phyloP scores from a whole-genome alignment of 1,140 invertebrate genomes.

The Macrotrachela quadricornifera region DNA sequence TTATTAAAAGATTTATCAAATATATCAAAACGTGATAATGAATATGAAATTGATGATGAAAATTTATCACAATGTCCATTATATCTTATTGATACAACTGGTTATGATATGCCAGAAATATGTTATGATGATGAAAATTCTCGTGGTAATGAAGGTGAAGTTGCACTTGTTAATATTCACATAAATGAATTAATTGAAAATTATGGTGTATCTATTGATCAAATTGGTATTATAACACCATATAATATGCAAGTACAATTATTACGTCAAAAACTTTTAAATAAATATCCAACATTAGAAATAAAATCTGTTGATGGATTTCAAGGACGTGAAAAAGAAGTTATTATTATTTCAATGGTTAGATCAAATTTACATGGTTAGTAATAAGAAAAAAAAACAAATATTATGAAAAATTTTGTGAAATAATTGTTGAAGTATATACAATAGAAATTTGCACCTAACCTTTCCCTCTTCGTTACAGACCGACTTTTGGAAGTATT shows the following conservation, averaged over 20 bases:
- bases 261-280: conserved; percentile 14
- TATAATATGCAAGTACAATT: conserved; percentile 36
- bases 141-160: conserved; percentile 27
- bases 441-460: too few species aligned
- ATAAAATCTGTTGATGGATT: conserved; percentile 71
- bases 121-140: conserved; percentile 14
- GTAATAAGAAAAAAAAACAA: too few species aligned
- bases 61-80: conserved; percentile 28
- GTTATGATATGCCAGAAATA: conserved; percentile 34
- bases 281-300: conserved; percentile 31
- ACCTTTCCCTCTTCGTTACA: too few species aligned
- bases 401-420: too few species aligned
- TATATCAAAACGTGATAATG: conserved; percentile 15
- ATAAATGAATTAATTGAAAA: conserved; percentile 29
- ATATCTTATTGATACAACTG: conserved; percentile 37
- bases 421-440: too few species aligned
- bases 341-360: conserved; percentile 66
- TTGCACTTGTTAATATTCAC: conserved; percentile 33
- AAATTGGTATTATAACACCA: conserved; percentile 40
- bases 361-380: conserved; percentile 34
- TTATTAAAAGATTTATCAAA: conserved; percentile 33
- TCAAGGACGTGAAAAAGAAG: conserved; percentile 69
- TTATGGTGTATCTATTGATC: conserved; percentile 28
- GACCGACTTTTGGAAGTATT: too few species aligned
- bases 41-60: conserved; percentile 14